A percentile compares a stretch with the other conserved stretches of the same genome.
These are phyloP conservation scores for Salminus brasiliensis DNA, from an alignment of 2,113 vertebrate genomes.

Conservation along the genomic window DNA sequence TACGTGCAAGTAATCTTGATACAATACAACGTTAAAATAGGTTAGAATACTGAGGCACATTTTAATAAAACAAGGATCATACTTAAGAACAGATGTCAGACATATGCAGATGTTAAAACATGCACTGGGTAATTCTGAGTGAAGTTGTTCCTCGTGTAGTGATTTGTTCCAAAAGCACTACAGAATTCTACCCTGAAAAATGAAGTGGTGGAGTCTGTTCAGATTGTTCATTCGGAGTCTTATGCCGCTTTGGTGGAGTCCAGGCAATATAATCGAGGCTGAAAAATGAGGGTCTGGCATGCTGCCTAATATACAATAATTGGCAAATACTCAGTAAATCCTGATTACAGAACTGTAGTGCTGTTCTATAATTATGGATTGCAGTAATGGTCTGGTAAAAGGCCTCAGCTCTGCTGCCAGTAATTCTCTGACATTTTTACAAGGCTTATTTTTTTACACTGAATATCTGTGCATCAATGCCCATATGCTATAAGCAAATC, in stretches of 20 bases:
- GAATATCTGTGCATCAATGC: background rate
- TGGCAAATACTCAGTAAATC: conserved; percentile 1
- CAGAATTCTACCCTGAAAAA: background rate
- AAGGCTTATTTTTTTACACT: background rate
- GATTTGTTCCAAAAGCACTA: background rate
- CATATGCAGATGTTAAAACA: background rate
- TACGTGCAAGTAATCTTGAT: too few species aligned
- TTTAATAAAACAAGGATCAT: too few species aligned
- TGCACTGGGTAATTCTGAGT: background rate
- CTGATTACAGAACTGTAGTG: conserved; percentile 11
- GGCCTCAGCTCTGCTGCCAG: background rate
- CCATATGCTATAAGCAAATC: background rate
- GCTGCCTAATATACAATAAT: conserved; percentile 17
- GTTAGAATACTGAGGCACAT: too few species aligned
- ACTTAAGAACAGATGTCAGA: too few species aligned
- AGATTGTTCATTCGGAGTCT: background rate
- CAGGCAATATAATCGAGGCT: background rate
- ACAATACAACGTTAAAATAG: too few species aligned
- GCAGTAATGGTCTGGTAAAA: background rate
- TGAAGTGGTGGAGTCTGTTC: background rate
- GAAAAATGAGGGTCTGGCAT: background rate
- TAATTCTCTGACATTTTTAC: background rate
- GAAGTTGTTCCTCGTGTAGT: background rate
- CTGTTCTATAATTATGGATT: background rate
- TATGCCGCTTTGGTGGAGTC: background rate